Evolutionary conservation across 2,888 invertebrate genomes (phyloP).

Genomic region (Dichetophora obliterata): DNA sequence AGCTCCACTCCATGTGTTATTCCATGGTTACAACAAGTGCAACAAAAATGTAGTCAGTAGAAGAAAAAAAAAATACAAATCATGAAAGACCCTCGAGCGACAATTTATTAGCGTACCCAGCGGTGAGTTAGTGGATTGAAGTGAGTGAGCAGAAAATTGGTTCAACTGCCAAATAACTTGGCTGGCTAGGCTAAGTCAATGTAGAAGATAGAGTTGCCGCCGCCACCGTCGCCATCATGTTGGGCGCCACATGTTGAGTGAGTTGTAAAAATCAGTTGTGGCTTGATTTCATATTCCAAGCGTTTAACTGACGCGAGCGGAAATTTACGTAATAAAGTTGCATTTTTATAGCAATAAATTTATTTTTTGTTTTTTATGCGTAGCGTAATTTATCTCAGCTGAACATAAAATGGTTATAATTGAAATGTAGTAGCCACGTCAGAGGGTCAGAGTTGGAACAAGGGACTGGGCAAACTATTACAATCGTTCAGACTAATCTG

Average conservation of each 20-base stretch:
- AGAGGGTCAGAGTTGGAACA: too few relatives aligned
- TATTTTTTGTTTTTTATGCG: constrained; percentile 11
- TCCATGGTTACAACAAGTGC: too few relatives aligned
- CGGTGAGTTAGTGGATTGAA: not conserved
- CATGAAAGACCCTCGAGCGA: constrained; percentile 35
- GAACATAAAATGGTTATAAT: not conserved
- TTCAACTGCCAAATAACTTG: not conserved
- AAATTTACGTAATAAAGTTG: constrained; percentile 40
- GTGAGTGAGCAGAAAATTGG: constrained; percentile 18
- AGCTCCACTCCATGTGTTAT: too few relatives aligned
- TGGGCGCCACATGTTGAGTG: constrained; percentile 41
- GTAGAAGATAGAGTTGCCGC: not conserved
- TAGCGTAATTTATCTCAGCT: not conserved
- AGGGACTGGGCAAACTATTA: too few relatives aligned
- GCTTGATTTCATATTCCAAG: constrained; percentile 13
- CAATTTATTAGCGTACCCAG: constrained; percentile 40
- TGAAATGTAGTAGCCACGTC: too few relatives aligned
- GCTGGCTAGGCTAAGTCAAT: too few relatives aligned
- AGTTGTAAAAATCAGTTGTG: constrained; percentile 27
- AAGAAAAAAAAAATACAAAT: not conserved
- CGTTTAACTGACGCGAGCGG: constrained; percentile 26
- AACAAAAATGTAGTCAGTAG: not conserved
- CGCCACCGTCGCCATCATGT: not conserved
- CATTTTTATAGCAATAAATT: constrained; percentile 22
- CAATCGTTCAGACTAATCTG: too few relatives aligned